phyloP scores from a whole-genome alignment of 30 jellyfish, hydroid and myxozoan species.

The Turritopsis rubra region DNA sequence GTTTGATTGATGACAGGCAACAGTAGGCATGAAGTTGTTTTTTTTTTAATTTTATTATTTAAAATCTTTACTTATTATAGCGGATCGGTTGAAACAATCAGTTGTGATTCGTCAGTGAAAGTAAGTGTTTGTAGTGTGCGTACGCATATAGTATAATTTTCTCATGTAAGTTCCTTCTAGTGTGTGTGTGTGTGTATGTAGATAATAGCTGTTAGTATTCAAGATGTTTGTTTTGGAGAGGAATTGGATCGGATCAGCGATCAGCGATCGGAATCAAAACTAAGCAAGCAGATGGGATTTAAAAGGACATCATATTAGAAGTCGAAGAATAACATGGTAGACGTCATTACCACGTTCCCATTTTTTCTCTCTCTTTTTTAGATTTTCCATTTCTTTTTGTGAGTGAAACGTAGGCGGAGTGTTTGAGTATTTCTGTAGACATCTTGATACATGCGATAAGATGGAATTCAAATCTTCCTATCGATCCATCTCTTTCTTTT shows the following conservation, averaged over 20 bases:
- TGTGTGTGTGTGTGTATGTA: not conserved
- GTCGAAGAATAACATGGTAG: not conserved
- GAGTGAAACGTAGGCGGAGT: not conserved
- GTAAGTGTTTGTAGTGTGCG: not conserved
- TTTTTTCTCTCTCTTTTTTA: not conserved
- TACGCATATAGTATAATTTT: too few species aligned
- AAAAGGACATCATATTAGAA: not conserved
- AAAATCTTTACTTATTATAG: not conserved
- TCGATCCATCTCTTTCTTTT: not conserved
- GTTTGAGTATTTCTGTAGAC: not conserved
- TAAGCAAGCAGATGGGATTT: not conserved
- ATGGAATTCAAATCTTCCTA: not conserved
- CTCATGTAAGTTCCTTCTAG: not conserved
- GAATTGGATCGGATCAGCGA: too few species aligned
- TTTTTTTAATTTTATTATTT: too few species aligned
- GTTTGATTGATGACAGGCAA: not conserved
- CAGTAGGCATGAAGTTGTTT: not conserved
- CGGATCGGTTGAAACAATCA: not conserved
- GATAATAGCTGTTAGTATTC: not conserved
- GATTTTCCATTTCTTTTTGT: not conserved
- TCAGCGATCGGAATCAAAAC: too few species aligned
- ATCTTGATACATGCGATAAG: not conserved
- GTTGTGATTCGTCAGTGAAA: not conserved
- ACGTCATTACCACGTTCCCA: not conserved
- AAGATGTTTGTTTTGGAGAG: not conserved